Conservation (phyloP, 1,140 invertebrate genomes). For the Papilio polytes region DNA sequence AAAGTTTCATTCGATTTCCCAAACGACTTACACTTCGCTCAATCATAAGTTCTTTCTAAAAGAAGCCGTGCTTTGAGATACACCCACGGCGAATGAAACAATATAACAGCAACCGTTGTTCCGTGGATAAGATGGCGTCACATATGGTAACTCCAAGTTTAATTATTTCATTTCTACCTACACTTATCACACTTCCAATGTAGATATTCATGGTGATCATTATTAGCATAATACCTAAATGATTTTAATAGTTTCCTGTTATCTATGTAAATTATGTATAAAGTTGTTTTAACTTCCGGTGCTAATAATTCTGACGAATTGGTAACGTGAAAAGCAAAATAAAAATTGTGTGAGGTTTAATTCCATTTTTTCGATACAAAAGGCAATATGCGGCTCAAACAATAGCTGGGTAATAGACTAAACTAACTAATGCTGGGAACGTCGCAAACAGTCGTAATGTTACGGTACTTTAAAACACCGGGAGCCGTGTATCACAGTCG, state of each 20-base stretch:
- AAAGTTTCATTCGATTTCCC: background rate
- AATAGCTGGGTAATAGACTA: constrained; percentile 17
- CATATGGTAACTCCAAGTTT: background rate
- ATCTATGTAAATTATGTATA: background rate
- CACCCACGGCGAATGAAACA: background rate
- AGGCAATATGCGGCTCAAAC: constrained; percentile 4
- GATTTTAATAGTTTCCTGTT: background rate
- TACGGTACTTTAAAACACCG: constrained; percentile 48
- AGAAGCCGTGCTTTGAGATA: background rate
- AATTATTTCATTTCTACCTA: background rate
- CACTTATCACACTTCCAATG: background rate
- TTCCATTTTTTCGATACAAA: constrained; percentile 18
- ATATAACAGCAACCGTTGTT: background rate
- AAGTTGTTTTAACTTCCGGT: background rate
- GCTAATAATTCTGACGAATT: background rate
- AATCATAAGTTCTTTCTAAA: background rate
- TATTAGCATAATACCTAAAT: background rate
- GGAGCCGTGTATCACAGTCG: constrained; percentile 56
- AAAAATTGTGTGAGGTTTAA: background rate
- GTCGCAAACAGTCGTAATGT: constrained; percentile 41
- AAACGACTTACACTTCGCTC: background rate
- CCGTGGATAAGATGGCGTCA: background rate
- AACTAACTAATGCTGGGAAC: constrained; percentile 29
- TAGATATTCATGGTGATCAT: background rate
- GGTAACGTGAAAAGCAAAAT: background rate